These are phyloP conservation scores for Sceloporus undulatus DNA, from an alignment of 2,113 vertebrate genomes.

Conservation along the genomic window DNA sequence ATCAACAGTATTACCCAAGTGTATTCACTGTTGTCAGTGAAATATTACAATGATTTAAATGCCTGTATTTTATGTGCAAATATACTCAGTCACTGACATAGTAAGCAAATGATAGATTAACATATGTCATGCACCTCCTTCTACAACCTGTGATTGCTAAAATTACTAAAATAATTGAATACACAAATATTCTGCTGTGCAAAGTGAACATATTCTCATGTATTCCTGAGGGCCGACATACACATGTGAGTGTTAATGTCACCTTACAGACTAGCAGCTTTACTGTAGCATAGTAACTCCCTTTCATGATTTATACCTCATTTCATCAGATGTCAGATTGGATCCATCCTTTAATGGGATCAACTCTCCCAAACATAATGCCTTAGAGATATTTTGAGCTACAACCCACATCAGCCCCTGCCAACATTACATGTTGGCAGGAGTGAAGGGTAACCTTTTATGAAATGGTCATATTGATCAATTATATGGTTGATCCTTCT, in stretches of 20 bases:
- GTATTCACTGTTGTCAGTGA: background rate
- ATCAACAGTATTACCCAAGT: background rate
- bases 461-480: background rate
- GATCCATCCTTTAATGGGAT: background rate
- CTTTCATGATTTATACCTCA: background rate
- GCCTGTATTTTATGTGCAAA: conserved; percentile 2
- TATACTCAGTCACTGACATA: background rate
- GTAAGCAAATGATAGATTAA: background rate
- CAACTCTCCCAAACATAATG: background rate
- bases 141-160: background rate
- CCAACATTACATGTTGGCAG: background rate
- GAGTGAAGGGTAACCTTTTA: background rate
- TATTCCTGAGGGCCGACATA: background rate
- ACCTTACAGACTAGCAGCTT: background rate
- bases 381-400: background rate
- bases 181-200: background rate
- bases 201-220: background rate
- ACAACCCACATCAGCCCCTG: background rate
- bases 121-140: conserved; percentile 9
- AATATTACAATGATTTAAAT: conserved; percentile 6
- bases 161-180: background rate
- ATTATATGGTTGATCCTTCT: background rate
- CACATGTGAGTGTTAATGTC: background rate
- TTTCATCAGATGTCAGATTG: background rate
- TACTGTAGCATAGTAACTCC: background rate